Evolutionary conservation across 2,888 invertebrate genomes (phyloP).

Genomic region (Drosophila merina): DNA sequence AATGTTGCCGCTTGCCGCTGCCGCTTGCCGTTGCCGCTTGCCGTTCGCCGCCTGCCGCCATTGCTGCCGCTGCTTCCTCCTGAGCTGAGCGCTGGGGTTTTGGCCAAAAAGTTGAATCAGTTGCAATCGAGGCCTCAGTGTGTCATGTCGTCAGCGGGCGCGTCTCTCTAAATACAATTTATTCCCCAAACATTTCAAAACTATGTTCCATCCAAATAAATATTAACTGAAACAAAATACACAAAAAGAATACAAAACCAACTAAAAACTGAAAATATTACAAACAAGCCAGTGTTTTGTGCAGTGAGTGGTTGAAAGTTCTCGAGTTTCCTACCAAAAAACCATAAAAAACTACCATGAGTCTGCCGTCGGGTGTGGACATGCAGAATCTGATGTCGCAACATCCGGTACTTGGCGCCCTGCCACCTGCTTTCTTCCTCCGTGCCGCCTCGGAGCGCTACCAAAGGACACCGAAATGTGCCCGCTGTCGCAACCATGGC

Average conservation of each 20-base stretch:
- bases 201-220: not conserved
- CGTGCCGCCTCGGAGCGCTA: slow-evolving; percentile 95
- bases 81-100: slow-evolving; percentile 49
- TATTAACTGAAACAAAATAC: not conserved
- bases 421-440: slow-evolving; percentile 94
- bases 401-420: slow-evolving; percentile 91
- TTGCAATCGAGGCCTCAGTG: slow-evolving; percentile 83
- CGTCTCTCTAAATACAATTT: slow-evolving; percentile 2
- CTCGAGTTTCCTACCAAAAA: not conserved
- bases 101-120: slow-evolving; percentile 82
- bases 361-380: slow-evolving; percentile 93
- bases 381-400: slow-evolving; percentile 94
- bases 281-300: slow-evolving; percentile 1
- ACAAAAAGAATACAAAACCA: not conserved
- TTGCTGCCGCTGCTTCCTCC: slow-evolving; percentile 32
- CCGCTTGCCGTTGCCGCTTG: slow-evolving; percentile 56
- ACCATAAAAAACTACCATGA: slow-evolving; percentile 85
- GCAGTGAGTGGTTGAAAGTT: slow-evolving; percentile 22
- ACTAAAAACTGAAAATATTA: not conserved
- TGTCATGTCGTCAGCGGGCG: slow-evolving; percentile 81
- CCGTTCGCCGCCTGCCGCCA: slow-evolving; percentile 38
- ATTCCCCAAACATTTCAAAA: not conserved
- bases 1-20: slow-evolving; percentile 77
- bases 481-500: slow-evolving; percentile 98
- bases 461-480: slow-evolving; percentile 98